Evolutionary conservation across 2,888 invertebrate species (phyloP).

Genomic region (Phlogophora meticulosa): DNA sequence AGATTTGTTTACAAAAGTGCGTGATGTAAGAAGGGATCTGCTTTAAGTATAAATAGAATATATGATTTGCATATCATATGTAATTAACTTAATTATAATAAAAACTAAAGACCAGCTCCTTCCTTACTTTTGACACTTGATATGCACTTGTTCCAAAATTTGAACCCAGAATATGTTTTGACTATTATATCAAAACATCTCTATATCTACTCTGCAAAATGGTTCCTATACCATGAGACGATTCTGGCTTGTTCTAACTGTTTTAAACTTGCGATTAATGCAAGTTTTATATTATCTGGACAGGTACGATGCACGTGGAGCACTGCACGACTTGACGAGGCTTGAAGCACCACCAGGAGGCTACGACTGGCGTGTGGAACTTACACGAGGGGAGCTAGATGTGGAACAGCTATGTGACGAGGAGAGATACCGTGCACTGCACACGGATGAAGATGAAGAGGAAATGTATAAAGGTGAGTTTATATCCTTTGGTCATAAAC

Average conservation of each 20-base stretch:
- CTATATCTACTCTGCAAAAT: not conserved
- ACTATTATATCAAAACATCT: not conserved
- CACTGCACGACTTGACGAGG: slow-evolving; percentile 95
- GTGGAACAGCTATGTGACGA: slow-evolving; percentile 98
- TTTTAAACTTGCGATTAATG: slow-evolving; percentile 44
- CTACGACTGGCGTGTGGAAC: slow-evolving; percentile 91
- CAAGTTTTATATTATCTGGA: slow-evolving; percentile 70
- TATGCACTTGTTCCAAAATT: slow-evolving; percentile 1
- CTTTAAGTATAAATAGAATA: not conserved
- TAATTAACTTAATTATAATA: not conserved
- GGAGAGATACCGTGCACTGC: slow-evolving; percentile 97
- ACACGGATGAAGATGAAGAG: slow-evolving; percentile 97
- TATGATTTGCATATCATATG: not conserved
- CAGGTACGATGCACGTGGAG: slow-evolving; percentile 98
- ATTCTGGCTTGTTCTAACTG: slow-evolving; percentile 38
- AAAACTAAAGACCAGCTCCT: slow-evolving; percentile 22
- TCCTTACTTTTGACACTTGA: slow-evolving; percentile 17
- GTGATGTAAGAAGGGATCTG: slow-evolving; percentile 16
- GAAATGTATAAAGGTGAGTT: slow-evolving; percentile 96
- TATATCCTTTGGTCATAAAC: too few species aligned
- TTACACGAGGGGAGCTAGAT: slow-evolving; percentile 94
- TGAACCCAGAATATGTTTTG: slow-evolving; percentile 2
- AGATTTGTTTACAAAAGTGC: slow-evolving; percentile 14
- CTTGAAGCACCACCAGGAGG: slow-evolving; percentile 96
- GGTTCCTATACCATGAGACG: slow-evolving; percentile 16